These are phyloP conservation scores for Alethe diademata DNA, from an alignment of 2,113 vertebrate species.

Conservation along the genomic window DNA sequence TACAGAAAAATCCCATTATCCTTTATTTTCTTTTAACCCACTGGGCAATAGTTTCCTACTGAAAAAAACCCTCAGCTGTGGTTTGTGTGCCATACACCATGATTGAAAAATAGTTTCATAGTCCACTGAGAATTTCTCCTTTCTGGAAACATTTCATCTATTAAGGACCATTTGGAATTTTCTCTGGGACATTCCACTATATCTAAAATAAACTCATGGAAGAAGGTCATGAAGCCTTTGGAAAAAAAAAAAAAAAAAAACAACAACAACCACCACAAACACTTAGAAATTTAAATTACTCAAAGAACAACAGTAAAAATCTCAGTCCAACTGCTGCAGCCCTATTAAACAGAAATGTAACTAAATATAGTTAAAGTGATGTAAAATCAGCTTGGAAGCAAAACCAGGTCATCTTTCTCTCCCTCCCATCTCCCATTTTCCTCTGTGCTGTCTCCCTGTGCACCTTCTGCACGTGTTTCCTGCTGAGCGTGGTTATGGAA, in stretches of 20 bases:
- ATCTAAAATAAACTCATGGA: conserved; percentile 55
- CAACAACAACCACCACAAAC: not conserved
- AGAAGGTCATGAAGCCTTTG: conserved; percentile 7
- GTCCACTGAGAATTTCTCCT: conserved; percentile 52
- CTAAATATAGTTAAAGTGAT: conserved; percentile 29
- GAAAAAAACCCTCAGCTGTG: conserved; percentile 41
- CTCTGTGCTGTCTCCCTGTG: not conserved
- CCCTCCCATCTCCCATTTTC: not conserved
- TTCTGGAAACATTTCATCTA: conserved; percentile 65
- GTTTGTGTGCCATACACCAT: conserved; percentile 39
- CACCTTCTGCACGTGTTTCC: not conserved
- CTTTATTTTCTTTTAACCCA: conserved; percentile 63
- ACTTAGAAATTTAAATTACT: conserved; percentile 18
- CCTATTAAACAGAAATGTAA: not conserved
- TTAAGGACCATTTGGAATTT: conserved; percentile 64
- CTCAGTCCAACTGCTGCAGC: not conserved
- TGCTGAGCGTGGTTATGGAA: not conserved
- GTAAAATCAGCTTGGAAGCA: conserved; percentile 27
- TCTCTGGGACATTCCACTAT: conserved; percentile 50
- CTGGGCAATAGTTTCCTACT: conserved; percentile 58
- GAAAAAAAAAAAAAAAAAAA: not conserved
- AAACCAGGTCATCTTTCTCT: conserved; percentile 10
- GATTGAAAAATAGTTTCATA: conserved; percentile 65
- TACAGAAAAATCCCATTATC: conserved; percentile 51
- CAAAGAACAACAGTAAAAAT: conserved; percentile 13